These are phyloP conservation scores for Armadillidium nasatum DNA, from an alignment of 1,140 invertebrate genomes.

Conservation along the genomic window DNA sequence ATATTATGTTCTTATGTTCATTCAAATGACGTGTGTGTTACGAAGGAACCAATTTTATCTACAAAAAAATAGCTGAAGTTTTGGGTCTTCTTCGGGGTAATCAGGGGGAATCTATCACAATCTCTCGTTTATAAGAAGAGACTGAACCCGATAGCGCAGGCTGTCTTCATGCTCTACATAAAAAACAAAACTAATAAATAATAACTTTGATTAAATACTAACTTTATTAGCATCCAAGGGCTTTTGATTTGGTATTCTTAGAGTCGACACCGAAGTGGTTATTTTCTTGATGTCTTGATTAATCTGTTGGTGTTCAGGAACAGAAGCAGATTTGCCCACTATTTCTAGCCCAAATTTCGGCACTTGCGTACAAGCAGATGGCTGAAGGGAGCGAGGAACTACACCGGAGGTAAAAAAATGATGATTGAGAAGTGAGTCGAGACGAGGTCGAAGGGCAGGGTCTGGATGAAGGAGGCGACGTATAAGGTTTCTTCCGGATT, in stretches of 20 bases:
- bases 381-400: conserved; percentile 32
- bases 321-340: conserved; percentile 30
- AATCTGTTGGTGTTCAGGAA: conserved; percentile 34
- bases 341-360: conserved; percentile 40
- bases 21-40: too few relatives aligned
- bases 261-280: conserved; percentile 44
- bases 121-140: too few relatives aligned
- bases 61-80: too few relatives aligned
- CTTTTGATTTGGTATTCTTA: conserved; percentile 43
- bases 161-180: too few relatives aligned
- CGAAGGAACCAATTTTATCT: too few relatives aligned
- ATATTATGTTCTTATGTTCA: too few relatives aligned
- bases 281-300: conserved; percentile 45
- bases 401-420: conserved; percentile 62
- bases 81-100: too few relatives aligned
- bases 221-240: conserved; percentile 25
- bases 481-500: conserved; percentile 73
- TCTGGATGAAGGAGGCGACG: conserved; percentile 74
- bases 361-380: conserved; percentile 41
- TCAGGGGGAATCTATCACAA: too few relatives aligned
- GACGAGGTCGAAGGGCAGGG: conserved; percentile 71
- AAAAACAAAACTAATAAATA: too few relatives aligned
- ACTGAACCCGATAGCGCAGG: too few relatives aligned
- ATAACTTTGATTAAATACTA: background rate
- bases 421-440: conserved; percentile 69